A percentile compares a stretch with the other conserved stretches of the same genome.
Conservation (phyloP, 2,888 invertebrate species). For the Geophilus truncorum region DNA sequence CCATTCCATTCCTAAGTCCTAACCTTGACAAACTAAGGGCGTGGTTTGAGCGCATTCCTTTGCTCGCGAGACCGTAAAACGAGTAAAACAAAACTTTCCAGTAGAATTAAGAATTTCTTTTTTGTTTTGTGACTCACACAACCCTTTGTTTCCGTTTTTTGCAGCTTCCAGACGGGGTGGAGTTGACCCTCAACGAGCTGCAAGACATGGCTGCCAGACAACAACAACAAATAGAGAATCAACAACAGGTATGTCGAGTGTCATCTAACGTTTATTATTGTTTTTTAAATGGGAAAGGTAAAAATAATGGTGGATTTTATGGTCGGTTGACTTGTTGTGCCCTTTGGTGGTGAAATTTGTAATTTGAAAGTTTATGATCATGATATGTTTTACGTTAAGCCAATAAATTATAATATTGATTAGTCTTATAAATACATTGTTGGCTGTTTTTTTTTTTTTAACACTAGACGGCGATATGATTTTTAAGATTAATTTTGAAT, state of each 20-base stretch:
- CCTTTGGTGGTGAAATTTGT: no score
- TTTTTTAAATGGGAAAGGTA: no score
- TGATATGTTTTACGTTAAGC: no score
- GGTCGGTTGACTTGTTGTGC: no score
- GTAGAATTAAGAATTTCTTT: neutral
- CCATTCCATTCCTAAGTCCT: neutral
- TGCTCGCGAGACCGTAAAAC: neutral
- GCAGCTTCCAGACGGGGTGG: slow-evolving; percentile 51
- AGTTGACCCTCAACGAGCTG: slow-evolving; percentile 71
- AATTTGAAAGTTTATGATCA: no score
- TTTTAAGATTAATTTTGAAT: no score
- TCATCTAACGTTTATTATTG: no score
- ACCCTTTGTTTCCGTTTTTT: slow-evolving; percentile 47
- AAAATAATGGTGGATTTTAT: no score
- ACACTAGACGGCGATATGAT: no score
- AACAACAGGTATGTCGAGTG: slow-evolving; percentile 60
- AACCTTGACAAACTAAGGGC: neutral
- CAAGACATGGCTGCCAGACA: slow-evolving; percentile 97
- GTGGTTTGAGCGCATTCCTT: neutral
- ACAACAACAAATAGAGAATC: slow-evolving; percentile 95
- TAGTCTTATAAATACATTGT: no score
- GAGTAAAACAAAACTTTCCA: neutral
- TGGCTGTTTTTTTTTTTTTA: no score
- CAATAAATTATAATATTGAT: no score
- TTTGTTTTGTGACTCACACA: neutral